These are phyloP conservation scores for Gallinago nigripennis DNA, from an alignment of 2,797 vertebrate species.

Conservation along the genomic window DNA sequence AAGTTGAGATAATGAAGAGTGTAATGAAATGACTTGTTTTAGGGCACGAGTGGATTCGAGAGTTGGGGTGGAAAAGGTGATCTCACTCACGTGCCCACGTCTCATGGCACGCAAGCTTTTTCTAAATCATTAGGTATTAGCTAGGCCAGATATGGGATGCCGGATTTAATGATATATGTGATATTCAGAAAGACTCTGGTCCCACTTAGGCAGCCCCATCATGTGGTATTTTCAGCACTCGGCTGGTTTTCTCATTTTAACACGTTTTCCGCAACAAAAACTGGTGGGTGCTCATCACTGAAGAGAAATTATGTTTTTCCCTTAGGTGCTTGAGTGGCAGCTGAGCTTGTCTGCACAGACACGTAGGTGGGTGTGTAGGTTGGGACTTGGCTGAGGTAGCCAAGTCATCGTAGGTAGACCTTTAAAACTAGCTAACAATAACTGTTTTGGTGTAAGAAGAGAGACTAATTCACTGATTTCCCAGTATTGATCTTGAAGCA, in stretches of 20 bases:
- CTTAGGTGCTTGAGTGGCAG: background rate
- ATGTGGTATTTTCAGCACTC: background rate
- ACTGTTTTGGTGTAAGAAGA: background rate
- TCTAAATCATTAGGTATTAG: background rate
- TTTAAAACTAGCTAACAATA: background rate
- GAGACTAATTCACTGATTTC: background rate
- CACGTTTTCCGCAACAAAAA: background rate
- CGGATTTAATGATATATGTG: background rate
- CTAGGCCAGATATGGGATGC: background rate
- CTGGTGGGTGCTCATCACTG: background rate
- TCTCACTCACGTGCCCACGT: background rate
- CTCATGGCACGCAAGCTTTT: background rate
- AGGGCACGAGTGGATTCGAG: fast-evolving
- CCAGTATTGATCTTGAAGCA: background rate
- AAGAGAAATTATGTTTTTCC: background rate
- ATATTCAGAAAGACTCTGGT: background rate
- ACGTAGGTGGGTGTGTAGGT: background rate
- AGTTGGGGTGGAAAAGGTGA: background rate
- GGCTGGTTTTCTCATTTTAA: background rate
- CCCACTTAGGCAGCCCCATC: background rate
- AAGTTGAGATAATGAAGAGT: background rate
- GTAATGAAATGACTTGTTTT: background rate
- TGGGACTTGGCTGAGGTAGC: background rate
- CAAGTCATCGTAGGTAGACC: background rate
- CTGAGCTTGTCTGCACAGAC: background rate